Base-by-base conservation (phyloP, 2,888 invertebrate genomes). In the Ormyrus thymus region DNA sequence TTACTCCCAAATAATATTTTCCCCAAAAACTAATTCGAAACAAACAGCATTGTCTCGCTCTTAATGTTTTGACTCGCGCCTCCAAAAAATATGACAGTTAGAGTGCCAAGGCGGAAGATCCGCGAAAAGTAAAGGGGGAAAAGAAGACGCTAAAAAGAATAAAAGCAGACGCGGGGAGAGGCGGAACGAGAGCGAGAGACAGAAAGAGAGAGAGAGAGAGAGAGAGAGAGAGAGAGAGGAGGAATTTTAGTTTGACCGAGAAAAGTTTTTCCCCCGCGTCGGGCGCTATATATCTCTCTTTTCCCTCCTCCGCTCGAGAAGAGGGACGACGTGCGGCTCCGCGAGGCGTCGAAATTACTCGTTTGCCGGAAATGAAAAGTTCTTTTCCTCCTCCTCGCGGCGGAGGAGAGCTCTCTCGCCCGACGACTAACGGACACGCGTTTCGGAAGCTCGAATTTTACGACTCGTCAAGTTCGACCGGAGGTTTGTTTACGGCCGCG, bases 311-410 rank as follows among this genome's bases (percentile, higher is more conserved):
- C 48, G 65, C 15, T 13, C 69, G 43, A 9, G 8, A n/a, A 29
- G 29, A 29, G 43, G 61, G 55, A 15, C 15, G 53, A 58, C 51
- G n/a, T 45, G 73, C 53, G 56, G 29, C 9, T 51, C 64, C 11
- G 29, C 29, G 55, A 68, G 61, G 79, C 76, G 76, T 76, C 72
- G 68, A 68, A 79, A 79, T 79, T 79, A 79, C 79, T 79, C 72
- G 72, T 71, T 76, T 68, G 76, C 64, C 76, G 79, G 76, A 73
- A 74, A 80, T 80, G 71, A 71, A 80, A 78, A 80, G 75, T 75
- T 75, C 66, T 61, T 74, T 74, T 70, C 29, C 69, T 53, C 43
- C 56, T 56, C 45, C 10, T 48, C 46, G 48, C 48, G 66, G 3
- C 8, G 13, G 15, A 51, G n/a, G n/a, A 11, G 15, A 51, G 8